Evolutionary conservation across 2,888 invertebrate species (phyloP), one percentile per base, ranked within the genome.

Genomic region (Anodontia alba): DNA sequence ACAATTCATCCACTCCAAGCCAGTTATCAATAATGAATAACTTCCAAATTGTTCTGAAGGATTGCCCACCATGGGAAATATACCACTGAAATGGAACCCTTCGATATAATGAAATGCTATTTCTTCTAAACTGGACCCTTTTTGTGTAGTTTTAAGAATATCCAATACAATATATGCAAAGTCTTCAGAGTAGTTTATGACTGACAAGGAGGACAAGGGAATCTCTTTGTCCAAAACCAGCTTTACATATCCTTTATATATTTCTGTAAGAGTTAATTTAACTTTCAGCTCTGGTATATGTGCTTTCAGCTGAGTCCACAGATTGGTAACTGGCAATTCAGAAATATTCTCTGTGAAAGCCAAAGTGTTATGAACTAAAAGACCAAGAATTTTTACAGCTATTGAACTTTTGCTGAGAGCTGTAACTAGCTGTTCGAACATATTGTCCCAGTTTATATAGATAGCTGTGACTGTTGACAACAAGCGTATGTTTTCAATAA

Each of bases 81-180:
- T 17, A 29, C 8, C 8, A 33, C 20, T 12, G n/a, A 31, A 33
- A 33, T 31, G 31, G 12, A 31, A 33, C 17, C 62, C 31, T 33
- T 62, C 62, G 33, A 62, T 20, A 62, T 62, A 33, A 62, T 62
- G 62, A 33, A 62, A 62, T 15, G 29, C 62, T 33, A 62, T 10
- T 62, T 62, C 17, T 33, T 62, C 23, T 20, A 62, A 62, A 62
- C 1, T 33, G 31, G 33, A 12, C 17, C 62, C 62, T 29, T 33
- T 26, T 1, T 33, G 2, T 1, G 62, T 62, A 20, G 26, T 62
- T 62, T 23, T 62, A 20, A 62, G 33, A 33, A 29, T 33, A 33
- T 62, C 62, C 23, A 62, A 8, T 1, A 62, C 62, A 3, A 62
- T 62, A 1, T 62, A 26, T 2, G 33, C 62, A 33, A 62, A 62